Percentiles rank a stretch among this genome's conserved stretches.
These are phyloP conservation scores for Grammomys dolichurus DNA, from an alignment of 2,113 vertebrate species.

Conservation along the genomic window DNA sequence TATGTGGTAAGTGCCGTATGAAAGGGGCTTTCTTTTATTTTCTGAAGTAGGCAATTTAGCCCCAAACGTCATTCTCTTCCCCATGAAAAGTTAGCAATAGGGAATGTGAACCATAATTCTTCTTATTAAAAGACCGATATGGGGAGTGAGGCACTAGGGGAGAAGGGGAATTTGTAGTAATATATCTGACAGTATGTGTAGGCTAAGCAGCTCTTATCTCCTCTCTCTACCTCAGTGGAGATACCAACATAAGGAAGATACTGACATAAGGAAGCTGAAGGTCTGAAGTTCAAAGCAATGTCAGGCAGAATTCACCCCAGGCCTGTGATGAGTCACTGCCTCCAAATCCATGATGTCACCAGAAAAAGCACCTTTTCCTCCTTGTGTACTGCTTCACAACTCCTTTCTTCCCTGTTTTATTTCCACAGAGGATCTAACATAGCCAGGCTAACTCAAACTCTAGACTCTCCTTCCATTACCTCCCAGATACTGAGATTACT, in stretches of 20 bases:
- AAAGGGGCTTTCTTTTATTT: conserved; percentile 50
- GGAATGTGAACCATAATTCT: background rate
- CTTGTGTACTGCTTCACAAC: background rate
- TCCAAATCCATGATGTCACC: background rate
- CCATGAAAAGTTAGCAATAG: background rate
- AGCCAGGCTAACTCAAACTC: too few relatives aligned
- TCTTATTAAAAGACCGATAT: background rate
- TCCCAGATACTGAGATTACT: background rate
- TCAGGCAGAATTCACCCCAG: background rate
- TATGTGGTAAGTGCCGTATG: background rate
- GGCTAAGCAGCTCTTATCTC: background rate
- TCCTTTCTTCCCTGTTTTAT: background rate
- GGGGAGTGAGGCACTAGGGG: background rate
- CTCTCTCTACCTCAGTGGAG: background rate
- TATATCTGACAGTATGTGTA: background rate
- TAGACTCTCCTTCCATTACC: background rate
- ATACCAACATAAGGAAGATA: background rate
- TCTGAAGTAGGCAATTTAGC: conserved; percentile 46
- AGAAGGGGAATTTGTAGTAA: background rate
- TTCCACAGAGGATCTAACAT: background rate
- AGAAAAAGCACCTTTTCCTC: background rate
- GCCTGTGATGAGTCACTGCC: background rate
- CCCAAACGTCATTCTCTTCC: background rate
- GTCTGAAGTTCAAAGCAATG: background rate
- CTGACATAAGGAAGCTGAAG: background rate